Percentiles rank a stretch among this genome's conserved stretches.
Evolutionary conservation across 2,113 vertebrate genomes (phyloP).

Genomic region (Circaetus gallicus): DNA sequence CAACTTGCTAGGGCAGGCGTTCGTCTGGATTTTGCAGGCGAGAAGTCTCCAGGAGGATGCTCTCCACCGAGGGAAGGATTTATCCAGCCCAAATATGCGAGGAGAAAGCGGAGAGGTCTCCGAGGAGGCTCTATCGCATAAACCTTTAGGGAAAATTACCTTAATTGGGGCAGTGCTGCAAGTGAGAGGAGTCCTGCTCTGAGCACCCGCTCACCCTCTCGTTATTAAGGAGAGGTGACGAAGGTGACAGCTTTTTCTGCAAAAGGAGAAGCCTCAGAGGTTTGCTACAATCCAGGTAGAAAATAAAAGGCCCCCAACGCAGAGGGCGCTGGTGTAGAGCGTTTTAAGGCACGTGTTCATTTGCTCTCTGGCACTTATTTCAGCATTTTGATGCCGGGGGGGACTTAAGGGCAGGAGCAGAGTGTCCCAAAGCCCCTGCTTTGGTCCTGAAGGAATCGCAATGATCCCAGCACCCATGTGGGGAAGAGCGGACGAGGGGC

Average conservation of each 20-base stretch:
- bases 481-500: not conserved
- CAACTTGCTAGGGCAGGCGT: not conserved
- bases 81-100: not conserved
- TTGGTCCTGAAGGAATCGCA: not conserved
- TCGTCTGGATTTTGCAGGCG: rapidly evolving
- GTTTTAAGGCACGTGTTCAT: not conserved
- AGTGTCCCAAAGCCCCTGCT: not conserved
- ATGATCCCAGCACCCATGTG: rapidly evolving
- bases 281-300: not conserved
- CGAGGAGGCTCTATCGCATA: rapidly evolving
- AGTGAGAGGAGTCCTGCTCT: not conserved
- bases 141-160: not conserved
- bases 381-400: rapidly evolving
- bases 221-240: rapidly evolving
- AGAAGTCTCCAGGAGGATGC: not conserved
- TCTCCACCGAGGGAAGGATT: rapidly evolving
- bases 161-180: not conserved
- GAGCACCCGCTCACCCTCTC: not conserved
- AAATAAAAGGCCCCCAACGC: not conserved
- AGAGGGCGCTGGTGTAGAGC: not conserved
- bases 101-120: not conserved
- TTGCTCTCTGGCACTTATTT: not conserved
- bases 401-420: not conserved
- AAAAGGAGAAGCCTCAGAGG: not conserved
- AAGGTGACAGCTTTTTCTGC: not conserved